Conservation (phyloP, 2,113 vertebrate genomes). For the Boulengeromyrus knoepffleri region DNA sequence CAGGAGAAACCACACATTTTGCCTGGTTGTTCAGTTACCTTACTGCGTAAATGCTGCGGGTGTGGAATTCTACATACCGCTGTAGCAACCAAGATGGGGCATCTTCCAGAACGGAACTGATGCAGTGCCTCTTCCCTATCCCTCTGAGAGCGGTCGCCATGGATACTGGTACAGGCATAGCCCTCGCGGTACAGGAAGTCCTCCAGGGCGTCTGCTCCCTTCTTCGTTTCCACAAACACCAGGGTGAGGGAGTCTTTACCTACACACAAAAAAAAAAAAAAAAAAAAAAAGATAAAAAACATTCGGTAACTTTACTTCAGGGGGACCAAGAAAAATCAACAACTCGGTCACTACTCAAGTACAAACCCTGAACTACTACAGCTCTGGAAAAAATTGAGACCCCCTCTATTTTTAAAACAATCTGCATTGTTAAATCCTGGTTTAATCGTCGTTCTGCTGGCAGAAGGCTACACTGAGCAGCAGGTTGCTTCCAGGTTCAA, state of each 20-base stretch:
- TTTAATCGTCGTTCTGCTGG: no score
- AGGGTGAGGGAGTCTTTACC: slow-evolving; percentile 90
- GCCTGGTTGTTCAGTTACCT: neutral
- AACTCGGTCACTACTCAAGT: neutral
- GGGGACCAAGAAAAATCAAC: neutral
- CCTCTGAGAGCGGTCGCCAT: slow-evolving; percentile 90
- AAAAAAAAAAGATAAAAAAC: neutral
- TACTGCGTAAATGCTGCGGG: neutral
- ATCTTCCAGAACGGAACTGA: slow-evolving; percentile 93
- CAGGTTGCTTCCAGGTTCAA: no score
- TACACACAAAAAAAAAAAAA: slow-evolving; percentile 31
- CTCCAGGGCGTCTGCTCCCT: slow-evolving; percentile 89
- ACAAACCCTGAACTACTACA: neutral
- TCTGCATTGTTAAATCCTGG: no score
- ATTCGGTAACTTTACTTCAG: neutral
- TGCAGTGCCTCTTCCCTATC: slow-evolving; percentile 91
- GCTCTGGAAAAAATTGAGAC: neutral
- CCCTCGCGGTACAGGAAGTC: slow-evolving; percentile 92
- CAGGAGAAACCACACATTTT: slow-evolving; percentile 6
- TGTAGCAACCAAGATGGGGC: slow-evolving; percentile 93
- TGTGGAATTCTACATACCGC: slow-evolving; percentile 65
- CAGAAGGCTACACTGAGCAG: no score
- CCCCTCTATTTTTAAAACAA: no score
- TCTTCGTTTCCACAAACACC: slow-evolving; percentile 98
- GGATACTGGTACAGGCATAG: slow-evolving; percentile 94